Conservation (phyloP, 2,888 invertebrate genomes). For the Sthenelais limicola region DNA sequence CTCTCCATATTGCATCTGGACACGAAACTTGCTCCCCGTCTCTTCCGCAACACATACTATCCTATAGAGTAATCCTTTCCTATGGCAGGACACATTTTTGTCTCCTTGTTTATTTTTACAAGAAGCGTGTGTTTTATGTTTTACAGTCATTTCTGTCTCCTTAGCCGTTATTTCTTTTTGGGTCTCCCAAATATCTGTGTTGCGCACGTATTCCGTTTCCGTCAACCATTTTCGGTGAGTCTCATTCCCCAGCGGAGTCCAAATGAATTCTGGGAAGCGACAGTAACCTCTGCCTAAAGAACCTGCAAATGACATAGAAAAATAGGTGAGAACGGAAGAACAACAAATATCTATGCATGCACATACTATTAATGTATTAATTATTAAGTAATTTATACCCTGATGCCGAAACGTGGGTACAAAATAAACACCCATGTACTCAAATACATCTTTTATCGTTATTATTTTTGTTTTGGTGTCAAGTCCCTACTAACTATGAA, state of each 20-base stretch:
- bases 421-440: too few relatives aligned
- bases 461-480: too few relatives aligned
- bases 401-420: too few relatives aligned
- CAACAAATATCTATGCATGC: too few relatives aligned
- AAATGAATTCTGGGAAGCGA: constrained; percentile 48
- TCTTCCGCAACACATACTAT: constrained; percentile 44
- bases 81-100: constrained; percentile 41
- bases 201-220: constrained; percentile 46
- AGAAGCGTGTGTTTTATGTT: constrained; percentile 41
- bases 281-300: constrained; percentile 45
- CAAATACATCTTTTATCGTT: too few relatives aligned
- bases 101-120: constrained; percentile 33
- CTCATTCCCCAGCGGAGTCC: constrained; percentile 42
- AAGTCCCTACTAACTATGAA: too few relatives aligned
- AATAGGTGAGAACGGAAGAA: too few relatives aligned
- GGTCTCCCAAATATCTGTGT: constrained; percentile 49
- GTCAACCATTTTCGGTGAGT: constrained; percentile 49
- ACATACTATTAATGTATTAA: too few relatives aligned
- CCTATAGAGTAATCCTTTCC: constrained; percentile 39
- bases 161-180: constrained; percentile 46
- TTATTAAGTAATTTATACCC: too few relatives aligned
- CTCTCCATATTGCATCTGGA: constrained; percentile 43
- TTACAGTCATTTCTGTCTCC: constrained; percentile 44
- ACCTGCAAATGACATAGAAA: constrained; percentile 1
- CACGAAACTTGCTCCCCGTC: constrained; percentile 41